phyloP scores from a whole-genome alignment of 2,888 invertebrate species.

The Orgyia antiqua region DNA sequence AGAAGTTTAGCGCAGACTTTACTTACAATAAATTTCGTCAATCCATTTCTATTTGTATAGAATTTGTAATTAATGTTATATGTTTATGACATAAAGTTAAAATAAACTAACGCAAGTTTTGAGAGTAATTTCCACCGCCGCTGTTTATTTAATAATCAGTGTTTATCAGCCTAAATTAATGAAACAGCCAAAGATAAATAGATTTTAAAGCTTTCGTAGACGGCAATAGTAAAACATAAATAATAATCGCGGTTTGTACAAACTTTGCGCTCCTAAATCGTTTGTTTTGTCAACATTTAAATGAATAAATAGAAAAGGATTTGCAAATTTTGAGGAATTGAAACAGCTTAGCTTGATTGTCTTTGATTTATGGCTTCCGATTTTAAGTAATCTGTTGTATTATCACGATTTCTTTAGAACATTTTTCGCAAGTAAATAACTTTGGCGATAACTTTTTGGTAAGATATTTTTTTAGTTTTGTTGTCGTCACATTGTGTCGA shows the following conservation, averaged over 20 bases:
- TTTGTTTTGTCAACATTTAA: conserved; percentile 51
- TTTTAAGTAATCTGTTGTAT: conserved; percentile 8
- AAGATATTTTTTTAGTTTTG: no score
- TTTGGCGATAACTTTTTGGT: no score
- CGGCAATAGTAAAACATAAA: conserved; percentile 42
- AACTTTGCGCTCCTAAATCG: conserved; percentile 29
- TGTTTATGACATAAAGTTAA: no score
- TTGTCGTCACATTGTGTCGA: no score
- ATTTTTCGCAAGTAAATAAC: no score
- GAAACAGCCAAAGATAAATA: conserved; percentile 61
- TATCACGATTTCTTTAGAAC: conserved; percentile 12
- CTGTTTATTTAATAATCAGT: conserved; percentile 58
- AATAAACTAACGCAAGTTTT: conserved; percentile 12
- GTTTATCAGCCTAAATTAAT: conserved; percentile 60
- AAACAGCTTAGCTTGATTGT: conserved; percentile 17
- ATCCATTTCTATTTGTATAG: no score
- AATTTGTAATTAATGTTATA: no score
- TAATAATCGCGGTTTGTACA: conserved; percentile 36
- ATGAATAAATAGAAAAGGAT: conserved; percentile 46
- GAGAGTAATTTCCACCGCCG: conserved; percentile 17
- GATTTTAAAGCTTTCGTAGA: conserved; percentile 36
- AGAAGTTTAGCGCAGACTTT: no score
- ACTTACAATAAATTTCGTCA: no score
- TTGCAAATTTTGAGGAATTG: conserved; percentile 19
- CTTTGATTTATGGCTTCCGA: conserved; percentile 18